These are phyloP conservation scores for Epinotia ramella DNA, from an alignment of 2,888 invertebrate genomes.

Conservation along the genomic window DNA sequence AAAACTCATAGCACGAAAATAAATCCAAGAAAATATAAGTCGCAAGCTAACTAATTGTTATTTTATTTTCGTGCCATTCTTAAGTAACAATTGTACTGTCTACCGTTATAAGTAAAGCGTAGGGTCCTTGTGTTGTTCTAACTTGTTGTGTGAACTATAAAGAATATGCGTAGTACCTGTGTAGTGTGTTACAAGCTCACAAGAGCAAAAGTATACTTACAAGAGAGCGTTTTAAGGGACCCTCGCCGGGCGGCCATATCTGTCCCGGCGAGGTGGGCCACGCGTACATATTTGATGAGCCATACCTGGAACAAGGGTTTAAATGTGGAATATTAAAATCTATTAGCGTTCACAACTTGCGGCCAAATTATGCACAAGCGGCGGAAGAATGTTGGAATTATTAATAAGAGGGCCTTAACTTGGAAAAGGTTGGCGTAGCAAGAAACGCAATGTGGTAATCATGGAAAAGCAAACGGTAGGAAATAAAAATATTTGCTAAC, in stretches of 20 bases:
- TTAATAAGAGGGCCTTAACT: conserved; percentile 19
- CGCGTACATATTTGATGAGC: conserved; percentile 37
- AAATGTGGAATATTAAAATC: conserved; percentile 44
- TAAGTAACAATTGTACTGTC: no score
- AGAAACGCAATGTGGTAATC: conserved; percentile 19
- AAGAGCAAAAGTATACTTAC: conserved; percentile 1
- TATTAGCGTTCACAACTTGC: conserved; percentile 28
- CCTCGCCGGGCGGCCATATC: not conserved
- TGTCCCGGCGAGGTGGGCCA: not conserved
- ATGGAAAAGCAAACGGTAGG: not conserved
- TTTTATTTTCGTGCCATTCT: no score
- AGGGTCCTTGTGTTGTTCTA: no score
- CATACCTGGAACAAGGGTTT: conserved; percentile 44
- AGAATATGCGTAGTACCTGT: no score
- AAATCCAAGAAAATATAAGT: no score
- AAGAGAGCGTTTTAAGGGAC: conserved; percentile 9
- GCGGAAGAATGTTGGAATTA: conserved; percentile 19
- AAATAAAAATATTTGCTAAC: not conserved
- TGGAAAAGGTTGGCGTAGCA: conserved; percentile 16
- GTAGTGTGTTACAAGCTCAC: not conserved
- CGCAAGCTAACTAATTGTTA: no score
- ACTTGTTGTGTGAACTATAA: no score
- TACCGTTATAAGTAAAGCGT: no score
- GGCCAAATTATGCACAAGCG: conserved; percentile 22
- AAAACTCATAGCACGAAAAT: no score